Evolutionary conservation across 2,888 invertebrate species (phyloP).

Genomic region (Parochlus steinenii): DNA sequence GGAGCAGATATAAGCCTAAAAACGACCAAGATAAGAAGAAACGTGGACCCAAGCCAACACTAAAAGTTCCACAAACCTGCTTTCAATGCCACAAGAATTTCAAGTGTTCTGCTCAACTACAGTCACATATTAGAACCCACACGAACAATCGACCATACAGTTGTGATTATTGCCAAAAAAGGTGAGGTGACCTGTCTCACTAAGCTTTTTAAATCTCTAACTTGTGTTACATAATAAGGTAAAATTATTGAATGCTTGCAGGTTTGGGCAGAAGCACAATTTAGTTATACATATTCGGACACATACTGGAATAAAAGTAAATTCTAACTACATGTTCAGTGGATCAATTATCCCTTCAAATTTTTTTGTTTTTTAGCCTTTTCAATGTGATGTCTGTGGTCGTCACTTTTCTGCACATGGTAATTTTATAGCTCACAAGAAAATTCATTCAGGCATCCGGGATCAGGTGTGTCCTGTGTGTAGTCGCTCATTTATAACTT

Average conservation of each 20-base stretch:
- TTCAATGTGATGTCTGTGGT: constrained; percentile 45
- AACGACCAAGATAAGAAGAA: constrained; percentile 38
- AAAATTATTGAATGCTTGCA: too few species aligned
- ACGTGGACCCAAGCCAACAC: constrained; percentile 42
- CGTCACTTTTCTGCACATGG: constrained; percentile 43
- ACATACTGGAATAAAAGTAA: constrained; percentile 29
- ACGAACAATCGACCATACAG: constrained; percentile 39
- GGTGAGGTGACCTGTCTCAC: too few species aligned
- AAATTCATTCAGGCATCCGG: constrained; percentile 41
- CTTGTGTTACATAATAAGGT: too few species aligned
- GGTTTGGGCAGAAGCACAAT: constrained; percentile 45
- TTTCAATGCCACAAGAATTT: constrained; percentile 42
- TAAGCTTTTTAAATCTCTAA: too few species aligned
- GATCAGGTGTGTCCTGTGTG: constrained; percentile 42
- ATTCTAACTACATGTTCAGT: background rate
- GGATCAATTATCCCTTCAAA: background rate
- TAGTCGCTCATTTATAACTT: constrained; percentile 40
- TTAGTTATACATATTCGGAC: constrained; percentile 39
- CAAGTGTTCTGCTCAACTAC: constrained; percentile 41
- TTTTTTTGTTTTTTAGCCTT: constrained; percentile 24
- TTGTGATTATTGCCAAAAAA: constrained; percentile 39
- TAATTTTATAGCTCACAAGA: constrained; percentile 44
- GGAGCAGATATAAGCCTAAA: constrained; percentile 36
- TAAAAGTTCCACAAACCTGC: constrained; percentile 38
- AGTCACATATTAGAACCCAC: constrained; percentile 37